Base-by-base conservation (phyloP, 2,797 vertebrate species). In the Xerus rutilus region DNA sequence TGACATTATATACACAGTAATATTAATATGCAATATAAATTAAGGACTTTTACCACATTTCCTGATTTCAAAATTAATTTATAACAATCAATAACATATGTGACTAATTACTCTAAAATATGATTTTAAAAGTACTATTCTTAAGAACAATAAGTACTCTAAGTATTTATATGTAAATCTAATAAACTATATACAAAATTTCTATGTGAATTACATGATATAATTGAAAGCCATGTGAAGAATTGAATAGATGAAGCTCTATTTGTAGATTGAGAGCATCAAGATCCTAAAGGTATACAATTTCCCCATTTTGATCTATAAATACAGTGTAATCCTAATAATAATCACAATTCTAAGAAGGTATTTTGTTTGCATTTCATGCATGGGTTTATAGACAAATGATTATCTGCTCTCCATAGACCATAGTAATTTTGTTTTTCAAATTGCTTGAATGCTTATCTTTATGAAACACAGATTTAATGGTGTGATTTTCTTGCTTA, bases 381-480 rank as follows among this genome's bases (percentile, higher is more conserved):
- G 6, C 52, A 21, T 86, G 69, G 45, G 1, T 5, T 7, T 52
- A 25, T 4, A 77, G 21, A 81, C 32, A 81, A 52, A 81, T 72
- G 17, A 89, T 70, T 45, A 70, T 52, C 20, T 23, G 9, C 47
- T 73, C 21, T 1, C 13, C 20, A 49, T 3, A 47, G 39, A 74
- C 11, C 32, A 59, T 0, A 49, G 17, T 32, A 57, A 67, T 77
- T 86, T 21, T 49, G 12, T 62, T 86, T 93, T 57, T 57, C 65
- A 84, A 83, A 78, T 32, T 83, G 25, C 57, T 43, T 57, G 49
- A 47, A 57, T 89, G 62, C 3, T 70, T 72, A 64, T 43, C 13
- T 65, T 81, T 59, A 82, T 43, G 86, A 92, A 96, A 28, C n/a
- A 72, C 35, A 89, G 10, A 81, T 90, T 82, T 82, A 12, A 70